Percentiles rank a stretch among this genome's conserved stretches.
phyloP scores from a whole-genome alignment of 2,113 vertebrate species.

The Azemiops feae region DNA sequence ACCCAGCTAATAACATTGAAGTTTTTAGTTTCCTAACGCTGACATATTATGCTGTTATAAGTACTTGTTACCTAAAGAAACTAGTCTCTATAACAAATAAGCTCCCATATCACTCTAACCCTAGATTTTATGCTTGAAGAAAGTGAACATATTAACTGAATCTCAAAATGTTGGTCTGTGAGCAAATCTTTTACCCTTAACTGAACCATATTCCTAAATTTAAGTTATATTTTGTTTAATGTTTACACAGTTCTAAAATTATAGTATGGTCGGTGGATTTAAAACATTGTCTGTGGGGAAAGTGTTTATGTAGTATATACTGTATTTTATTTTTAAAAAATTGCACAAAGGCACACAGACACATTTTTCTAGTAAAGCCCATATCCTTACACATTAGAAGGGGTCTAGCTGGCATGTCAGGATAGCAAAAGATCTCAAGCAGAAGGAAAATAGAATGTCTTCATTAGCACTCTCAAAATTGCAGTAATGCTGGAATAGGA shows the following conservation, averaged over 20 bases:
- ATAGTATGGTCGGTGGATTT: neutral
- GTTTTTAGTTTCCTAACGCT: neutral
- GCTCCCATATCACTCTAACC: neutral
- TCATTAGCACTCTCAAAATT: neutral
- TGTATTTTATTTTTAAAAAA: neutral
- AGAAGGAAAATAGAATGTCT: neutral
- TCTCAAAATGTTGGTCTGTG: neutral
- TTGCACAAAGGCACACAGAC: neutral
- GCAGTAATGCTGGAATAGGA: neutral
- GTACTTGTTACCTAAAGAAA: neutral
- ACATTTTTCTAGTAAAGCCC: neutral
- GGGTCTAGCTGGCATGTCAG: neutral
- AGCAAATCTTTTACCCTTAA: neutral
- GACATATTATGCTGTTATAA: neutral
- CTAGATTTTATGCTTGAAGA: neutral
- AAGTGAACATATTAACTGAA: neutral
- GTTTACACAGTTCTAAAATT: neutral
- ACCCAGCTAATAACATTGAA: neutral
- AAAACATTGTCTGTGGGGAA: neutral
- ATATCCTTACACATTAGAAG: neutral
- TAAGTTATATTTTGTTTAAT: neutral
- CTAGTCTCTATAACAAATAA: neutral
- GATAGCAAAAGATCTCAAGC: neutral
- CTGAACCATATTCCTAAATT: neutral
- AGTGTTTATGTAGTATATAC: neutral